A percentile compares a stretch with the other conserved stretches of the same genome.
Evolutionary conservation across 2,888 invertebrate species (phyloP).

Genomic region (Villa cingulata): DNA sequence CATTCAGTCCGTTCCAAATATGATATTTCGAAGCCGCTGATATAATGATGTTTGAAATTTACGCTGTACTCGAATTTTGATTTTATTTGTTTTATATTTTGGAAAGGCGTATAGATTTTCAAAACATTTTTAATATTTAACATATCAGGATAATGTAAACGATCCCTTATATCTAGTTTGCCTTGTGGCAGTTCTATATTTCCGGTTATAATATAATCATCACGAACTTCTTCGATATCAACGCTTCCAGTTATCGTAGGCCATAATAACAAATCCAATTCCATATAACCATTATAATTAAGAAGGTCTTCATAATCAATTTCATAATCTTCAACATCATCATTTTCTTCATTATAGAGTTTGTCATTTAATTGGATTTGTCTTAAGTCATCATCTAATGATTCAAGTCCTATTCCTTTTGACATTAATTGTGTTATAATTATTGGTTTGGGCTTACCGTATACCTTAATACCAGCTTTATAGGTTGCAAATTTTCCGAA

Average conservation of each 20-base stretch:
- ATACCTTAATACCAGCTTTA: slow-evolving; percentile 39
- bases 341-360: slow-evolving; percentile 18
- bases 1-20: slow-evolving; percentile 30
- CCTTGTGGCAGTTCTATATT: slow-evolving; percentile 43
- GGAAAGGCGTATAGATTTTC: slow-evolving; percentile 43
- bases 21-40: slow-evolving; percentile 38
- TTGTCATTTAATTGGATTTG: slow-evolving; percentile 25
- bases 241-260: slow-evolving; percentile 43
- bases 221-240: slow-evolving; percentile 42
- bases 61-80: slow-evolving; percentile 40
- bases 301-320: slow-evolving; percentile 35
- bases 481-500: slow-evolving; percentile 54
- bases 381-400: slow-evolving; percentile 15
- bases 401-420: slow-evolving; percentile 4
- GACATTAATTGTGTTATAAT: slow-evolving; percentile 26
- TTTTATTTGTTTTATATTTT: slow-evolving; percentile 34
- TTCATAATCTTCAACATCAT: slow-evolving; percentile 29
- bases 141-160: slow-evolving; percentile 41
- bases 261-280: slow-evolving; percentile 43
- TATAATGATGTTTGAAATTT: slow-evolving; percentile 35
- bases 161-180: slow-evolving; percentile 42
- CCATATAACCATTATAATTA: slow-evolving; percentile 40
- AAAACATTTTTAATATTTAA: slow-evolving; percentile 40
- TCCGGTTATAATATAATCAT: slow-evolving; percentile 36
- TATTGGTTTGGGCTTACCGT: slow-evolving; percentile 29